Evolutionary conservation across 2,113 vertebrate genomes (phyloP), one percentile per base, ranked within the genome.

Genomic region (Percopsis transmontana): DNA sequence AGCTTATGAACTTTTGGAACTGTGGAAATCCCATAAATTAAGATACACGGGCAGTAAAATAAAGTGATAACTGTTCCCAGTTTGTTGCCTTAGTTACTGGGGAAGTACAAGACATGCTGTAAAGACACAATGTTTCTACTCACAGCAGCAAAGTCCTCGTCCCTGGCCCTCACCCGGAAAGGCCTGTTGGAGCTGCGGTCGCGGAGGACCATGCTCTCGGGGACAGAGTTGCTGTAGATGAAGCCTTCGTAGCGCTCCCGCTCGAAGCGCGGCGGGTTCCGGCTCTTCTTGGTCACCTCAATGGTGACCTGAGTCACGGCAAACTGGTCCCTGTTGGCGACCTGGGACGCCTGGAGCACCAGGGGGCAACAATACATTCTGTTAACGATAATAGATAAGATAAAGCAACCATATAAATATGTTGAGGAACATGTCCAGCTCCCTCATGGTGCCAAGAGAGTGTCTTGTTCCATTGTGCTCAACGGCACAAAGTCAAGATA

Each of bases 221-320:
- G 85, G 2, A 80, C 76, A 1, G 91, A 88, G 77, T 83, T 91
- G 75, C 74, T 88, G 84, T 82, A 85, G 58, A 91, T 90, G 0
- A 58, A 92, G 1, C 92, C 95, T 0, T 85, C 78, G 42, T 94
- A 95, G 52, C 71, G 41, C 1, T 62, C 56, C 23, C 59, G 88
- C 81, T 92, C 87, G 0, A 96, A 96, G 40, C 69, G 83, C 0
- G 95, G 95, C 39, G 90, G 80, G 19, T 89, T 70, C 16, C 84
- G 27, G 79, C 92, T 96, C 79, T 90, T 94, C 70, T 80, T 91
- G 77, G 92, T 85, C 71, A 93, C 93, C 3, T 94, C 91, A 5
- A 96, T 90, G 68, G 89, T 90, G 45, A 95, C 92, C 18, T 41
- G 88, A 0, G 82, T 91, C 66, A 91, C 10, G 0, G 94, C 84